These are phyloP conservation scores for Notothenia rossii DNA, from an alignment of 2,113 vertebrate genomes.

Conservation along the genomic window DNA sequence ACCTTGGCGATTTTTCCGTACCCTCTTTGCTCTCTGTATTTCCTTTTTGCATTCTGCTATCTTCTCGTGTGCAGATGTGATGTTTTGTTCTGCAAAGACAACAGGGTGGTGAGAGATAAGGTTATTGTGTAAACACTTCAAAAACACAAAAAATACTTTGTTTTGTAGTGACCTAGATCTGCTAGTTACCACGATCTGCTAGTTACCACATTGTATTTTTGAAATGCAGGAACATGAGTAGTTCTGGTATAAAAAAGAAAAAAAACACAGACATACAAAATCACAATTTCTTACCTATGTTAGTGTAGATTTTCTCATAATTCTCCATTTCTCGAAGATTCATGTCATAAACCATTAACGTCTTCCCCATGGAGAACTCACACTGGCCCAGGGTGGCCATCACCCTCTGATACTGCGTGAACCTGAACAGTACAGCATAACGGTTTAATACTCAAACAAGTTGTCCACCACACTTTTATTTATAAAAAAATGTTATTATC, in stretches of 20 bases:
- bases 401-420: slow-evolving; percentile 97
- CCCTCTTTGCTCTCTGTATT: slow-evolving; percentile 96
- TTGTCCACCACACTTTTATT: neutral
- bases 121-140: neutral
- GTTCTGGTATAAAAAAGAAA: neutral
- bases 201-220: neutral
- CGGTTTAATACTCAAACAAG: neutral
- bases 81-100: slow-evolving; percentile 88
- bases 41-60: slow-evolving; percentile 98
- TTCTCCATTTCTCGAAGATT: slow-evolving; percentile 99
- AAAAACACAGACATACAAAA: neutral
- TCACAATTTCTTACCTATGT: slow-evolving; percentile 88
- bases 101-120: neutral
- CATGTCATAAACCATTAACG: slow-evolving; percentile 97
- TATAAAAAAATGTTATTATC: neutral
- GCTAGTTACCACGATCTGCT: no score
- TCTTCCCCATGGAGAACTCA: slow-evolving; percentile 99
- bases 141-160: no score
- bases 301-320: slow-evolving; percentile 95
- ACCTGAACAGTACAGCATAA: slow-evolving; percentile 77
- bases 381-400: slow-evolving; percentile 93
- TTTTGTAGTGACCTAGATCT: neutral
- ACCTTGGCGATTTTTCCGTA: slow-evolving; percentile 99
- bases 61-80: slow-evolving; percentile 96
- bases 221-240: neutral